Percentiles rank a stretch among this genome's conserved stretches.
Evolutionary conservation across 2,888 invertebrate genomes (phyloP).

Genomic region (Lampropteryx suffumata): DNA sequence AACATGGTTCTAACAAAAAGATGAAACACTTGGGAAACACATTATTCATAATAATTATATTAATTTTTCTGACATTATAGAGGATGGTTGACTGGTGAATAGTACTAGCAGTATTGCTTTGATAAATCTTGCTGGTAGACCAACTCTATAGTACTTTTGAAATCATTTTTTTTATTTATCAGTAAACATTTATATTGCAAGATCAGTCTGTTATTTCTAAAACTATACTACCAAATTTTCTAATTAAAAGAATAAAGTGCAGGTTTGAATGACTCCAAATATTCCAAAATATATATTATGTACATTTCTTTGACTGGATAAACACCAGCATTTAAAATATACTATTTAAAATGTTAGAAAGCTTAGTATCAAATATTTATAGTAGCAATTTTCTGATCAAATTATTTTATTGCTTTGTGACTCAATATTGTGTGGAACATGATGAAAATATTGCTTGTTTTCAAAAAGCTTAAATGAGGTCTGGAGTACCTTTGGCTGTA

Average conservation of each 20-base stretch:
- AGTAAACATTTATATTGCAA: conserved; percentile 18
- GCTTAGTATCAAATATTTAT: conserved; percentile 76
- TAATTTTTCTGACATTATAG: background rate
- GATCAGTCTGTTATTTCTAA: conserved; percentile 12
- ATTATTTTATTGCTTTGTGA: conserved; percentile 76
- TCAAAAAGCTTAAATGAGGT: conserved; percentile 60
- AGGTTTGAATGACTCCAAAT: conserved; percentile 65
- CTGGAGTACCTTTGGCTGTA: conserved; percentile 65
- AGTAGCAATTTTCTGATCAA: conserved; percentile 77
- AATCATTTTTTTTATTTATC: conserved; percentile 8
- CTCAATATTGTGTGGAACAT: conserved; percentile 71
- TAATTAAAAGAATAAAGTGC: conserved; percentile 49
- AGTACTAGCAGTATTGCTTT: too few species aligned
- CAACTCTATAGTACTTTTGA: conserved; percentile 7
- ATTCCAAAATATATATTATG: conserved; percentile 45
- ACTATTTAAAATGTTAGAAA: conserved; percentile 75
- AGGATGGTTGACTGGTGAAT: background rate
- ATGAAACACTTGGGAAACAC: background rate
- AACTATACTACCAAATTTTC: conserved; percentile 11
- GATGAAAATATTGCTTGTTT: conserved; percentile 66
- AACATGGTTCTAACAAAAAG: background rate
- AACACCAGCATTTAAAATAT: conserved; percentile 77
- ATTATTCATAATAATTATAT: background rate
- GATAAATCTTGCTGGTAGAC: background rate
- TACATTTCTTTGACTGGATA: conserved; percentile 62